Conservation (phyloP, 1,140 invertebrate genomes). For the Scaptodrosophila lebanonensis region DNA sequence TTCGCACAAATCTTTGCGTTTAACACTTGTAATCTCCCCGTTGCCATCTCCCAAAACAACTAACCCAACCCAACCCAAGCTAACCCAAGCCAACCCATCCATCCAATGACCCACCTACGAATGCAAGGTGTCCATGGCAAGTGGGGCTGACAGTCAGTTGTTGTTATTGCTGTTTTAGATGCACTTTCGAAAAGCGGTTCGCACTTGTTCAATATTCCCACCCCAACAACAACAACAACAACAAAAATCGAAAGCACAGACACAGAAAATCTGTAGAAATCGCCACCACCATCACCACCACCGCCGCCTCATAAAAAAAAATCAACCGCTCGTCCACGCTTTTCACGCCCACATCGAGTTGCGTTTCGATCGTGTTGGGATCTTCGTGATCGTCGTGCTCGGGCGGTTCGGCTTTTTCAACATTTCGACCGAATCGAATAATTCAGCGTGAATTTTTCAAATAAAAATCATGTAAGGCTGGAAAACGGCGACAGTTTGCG, state of each 20-base stretch:
- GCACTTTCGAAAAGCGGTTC: constrained; percentile 12
- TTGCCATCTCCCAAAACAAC: too few species aligned
- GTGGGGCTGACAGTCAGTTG: too few species aligned
- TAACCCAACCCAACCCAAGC: too few species aligned
- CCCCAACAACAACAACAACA: too few species aligned
- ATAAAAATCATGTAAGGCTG: constrained; percentile 77
- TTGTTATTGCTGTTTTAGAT: not conserved
- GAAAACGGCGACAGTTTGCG: constrained; percentile 76
- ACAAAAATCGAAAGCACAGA: too few species aligned
- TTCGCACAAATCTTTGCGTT: constrained; percentile 22
- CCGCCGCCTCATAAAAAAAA: too few species aligned
- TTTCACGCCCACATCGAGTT: too few species aligned
- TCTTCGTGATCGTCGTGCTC: constrained; percentile 24
- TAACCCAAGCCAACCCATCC: too few species aligned
- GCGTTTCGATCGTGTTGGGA: constrained; percentile 1
- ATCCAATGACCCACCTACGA: too few species aligned
- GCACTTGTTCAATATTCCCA: constrained; percentile 13
- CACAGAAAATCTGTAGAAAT: constrained; percentile 2
- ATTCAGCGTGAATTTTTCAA: constrained; percentile 55
- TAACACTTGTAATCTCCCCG: constrained; percentile 38
- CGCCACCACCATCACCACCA: constrained; percentile 11
- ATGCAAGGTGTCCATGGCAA: too few species aligned
- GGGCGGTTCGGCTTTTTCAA: constrained; percentile 48
- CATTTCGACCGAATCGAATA: constrained; percentile 33
- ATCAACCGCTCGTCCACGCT: too few species aligned